Conservation (phyloP, 1,140 invertebrate genomes). For the Hylaeus anthracinus region DNA sequence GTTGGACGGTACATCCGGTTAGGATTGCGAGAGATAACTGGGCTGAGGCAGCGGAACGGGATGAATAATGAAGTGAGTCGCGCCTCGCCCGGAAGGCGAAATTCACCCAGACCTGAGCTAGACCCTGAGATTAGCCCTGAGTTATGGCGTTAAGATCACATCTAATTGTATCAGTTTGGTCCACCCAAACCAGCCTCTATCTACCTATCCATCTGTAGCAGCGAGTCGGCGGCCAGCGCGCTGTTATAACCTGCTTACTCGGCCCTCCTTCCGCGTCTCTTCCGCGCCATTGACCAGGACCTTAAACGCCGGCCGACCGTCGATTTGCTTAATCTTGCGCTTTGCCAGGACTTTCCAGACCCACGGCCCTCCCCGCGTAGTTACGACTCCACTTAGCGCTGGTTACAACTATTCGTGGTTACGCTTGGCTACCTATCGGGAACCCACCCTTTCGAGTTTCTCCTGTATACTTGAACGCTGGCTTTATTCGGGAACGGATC, state of each 20-base stretch:
- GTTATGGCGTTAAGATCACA: constrained; percentile 80
- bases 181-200: constrained; percentile 70
- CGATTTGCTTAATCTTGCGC: constrained; percentile 70
- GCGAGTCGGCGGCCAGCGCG: constrained; percentile 55
- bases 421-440: constrained; percentile 54
- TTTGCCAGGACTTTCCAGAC: constrained; percentile 65
- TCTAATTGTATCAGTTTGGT: constrained; percentile 81
- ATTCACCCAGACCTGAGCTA: constrained; percentile 64
- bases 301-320: constrained; percentile 67
- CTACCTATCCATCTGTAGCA: constrained; percentile 76
- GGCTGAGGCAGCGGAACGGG: constrained; percentile 65
- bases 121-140: constrained; percentile 79
- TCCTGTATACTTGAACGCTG: constrained; percentile 2
- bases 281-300: constrained; percentile 78
- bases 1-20: constrained; percentile 72
- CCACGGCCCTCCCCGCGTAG: constrained; percentile 40
- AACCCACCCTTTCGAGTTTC: constrained; percentile 1
- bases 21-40: constrained; percentile 71
- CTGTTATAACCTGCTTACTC: constrained; percentile 76
- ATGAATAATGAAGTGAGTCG: constrained; percentile 81
- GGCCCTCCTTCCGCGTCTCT: constrained; percentile 70
- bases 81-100: constrained; percentile 74
- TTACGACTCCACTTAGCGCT: constrained; percentile 56
- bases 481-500: constrained; percentile 33
- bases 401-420: constrained; percentile 55